phyloP scores from a whole-genome alignment of 92 coral and sea anemone species.

The Ricordea florida region DNA sequence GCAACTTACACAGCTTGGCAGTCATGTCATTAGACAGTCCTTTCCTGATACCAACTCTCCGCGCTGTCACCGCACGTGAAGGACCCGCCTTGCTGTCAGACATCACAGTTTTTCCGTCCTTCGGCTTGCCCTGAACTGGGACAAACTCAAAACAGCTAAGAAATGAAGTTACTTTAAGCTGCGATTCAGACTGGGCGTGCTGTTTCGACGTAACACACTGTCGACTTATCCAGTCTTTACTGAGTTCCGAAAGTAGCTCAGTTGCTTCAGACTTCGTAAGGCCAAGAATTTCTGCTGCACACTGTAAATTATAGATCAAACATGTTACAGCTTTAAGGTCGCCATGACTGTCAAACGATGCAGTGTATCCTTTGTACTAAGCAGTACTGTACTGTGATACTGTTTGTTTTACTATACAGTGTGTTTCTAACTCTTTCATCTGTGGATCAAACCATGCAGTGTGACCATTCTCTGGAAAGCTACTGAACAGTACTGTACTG shows the following conservation, averaged over 20 bases:
- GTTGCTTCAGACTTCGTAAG: conserved; percentile 85
- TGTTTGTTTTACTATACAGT: too few species aligned
- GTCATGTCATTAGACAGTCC: conserved; percentile 76
- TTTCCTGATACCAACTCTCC: conserved; percentile 53
- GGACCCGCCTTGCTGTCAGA: conserved; percentile 38
- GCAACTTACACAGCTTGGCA: conserved; percentile 55
- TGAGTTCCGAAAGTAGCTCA: conserved; percentile 62
- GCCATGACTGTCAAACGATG: too few species aligned
- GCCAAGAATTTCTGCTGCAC: conserved; percentile 70
- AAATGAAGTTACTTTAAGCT: conserved; percentile 70
- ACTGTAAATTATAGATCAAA: conserved; percentile 43
- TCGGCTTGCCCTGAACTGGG: background rate
- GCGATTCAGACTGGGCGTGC: conserved; percentile 14
- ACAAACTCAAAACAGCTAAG: conserved; percentile 90
- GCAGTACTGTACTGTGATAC: too few species aligned
- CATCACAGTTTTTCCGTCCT: background rate
- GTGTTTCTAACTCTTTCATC: too few species aligned
- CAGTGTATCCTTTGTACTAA: too few species aligned
- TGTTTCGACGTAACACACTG: background rate
- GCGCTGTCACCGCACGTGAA: conserved; percentile 28
- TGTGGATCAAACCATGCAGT: too few species aligned
- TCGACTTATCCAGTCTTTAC: conserved; percentile 29
- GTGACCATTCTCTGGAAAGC: too few species aligned
- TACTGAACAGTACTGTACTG: too few species aligned
- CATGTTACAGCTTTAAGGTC: too few species aligned